Percentiles rank a stretch among this genome's conserved stretches.
phyloP scores from a whole-genome alignment of 2,113 vertebrate genomes.

The Sprattus sprattus region DNA sequence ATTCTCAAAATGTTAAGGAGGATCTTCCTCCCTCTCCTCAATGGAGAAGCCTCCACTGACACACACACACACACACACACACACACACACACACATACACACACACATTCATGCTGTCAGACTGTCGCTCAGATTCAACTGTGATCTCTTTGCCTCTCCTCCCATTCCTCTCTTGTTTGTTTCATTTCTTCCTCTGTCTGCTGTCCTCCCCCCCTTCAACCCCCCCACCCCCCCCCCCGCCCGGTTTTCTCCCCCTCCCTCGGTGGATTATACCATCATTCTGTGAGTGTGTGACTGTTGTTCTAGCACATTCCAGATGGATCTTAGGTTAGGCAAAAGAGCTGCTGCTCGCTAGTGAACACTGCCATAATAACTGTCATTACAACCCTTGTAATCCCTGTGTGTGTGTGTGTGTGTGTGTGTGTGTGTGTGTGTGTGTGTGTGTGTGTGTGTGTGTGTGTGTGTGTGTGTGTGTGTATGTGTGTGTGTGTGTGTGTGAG shows the following conservation, averaged over 20 bases:
- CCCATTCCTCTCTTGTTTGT: neutral
- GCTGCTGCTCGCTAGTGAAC: neutral
- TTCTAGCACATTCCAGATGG: constrained; percentile 46
- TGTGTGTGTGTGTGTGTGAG: constrained; percentile 7
- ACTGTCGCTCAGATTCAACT: neutral
- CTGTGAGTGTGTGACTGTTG: constrained; percentile 18
- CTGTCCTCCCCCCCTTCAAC: neutral
- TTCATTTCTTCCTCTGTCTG: neutral
- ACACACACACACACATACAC: neutral
- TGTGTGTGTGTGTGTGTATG: constrained; percentile 18
- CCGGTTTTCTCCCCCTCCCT: neutral
- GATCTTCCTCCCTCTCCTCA: no score
- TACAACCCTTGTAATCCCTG: constrained; percentile 16
- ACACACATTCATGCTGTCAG: no score
- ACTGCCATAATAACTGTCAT: constrained; percentile 25
- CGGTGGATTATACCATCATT: constrained; percentile 28
- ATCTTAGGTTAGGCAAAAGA: constrained; percentile 25
- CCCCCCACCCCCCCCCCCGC: neutral
- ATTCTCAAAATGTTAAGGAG: no score
- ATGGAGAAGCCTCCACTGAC: no score
- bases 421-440: neutral
- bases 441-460: constrained; percentile 30
- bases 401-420: neutral
- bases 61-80: no score
- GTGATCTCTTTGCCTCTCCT: neutral